Conservation (phyloP, 2,888 invertebrate species). For the Agonopterix subpropinquella region DNA sequence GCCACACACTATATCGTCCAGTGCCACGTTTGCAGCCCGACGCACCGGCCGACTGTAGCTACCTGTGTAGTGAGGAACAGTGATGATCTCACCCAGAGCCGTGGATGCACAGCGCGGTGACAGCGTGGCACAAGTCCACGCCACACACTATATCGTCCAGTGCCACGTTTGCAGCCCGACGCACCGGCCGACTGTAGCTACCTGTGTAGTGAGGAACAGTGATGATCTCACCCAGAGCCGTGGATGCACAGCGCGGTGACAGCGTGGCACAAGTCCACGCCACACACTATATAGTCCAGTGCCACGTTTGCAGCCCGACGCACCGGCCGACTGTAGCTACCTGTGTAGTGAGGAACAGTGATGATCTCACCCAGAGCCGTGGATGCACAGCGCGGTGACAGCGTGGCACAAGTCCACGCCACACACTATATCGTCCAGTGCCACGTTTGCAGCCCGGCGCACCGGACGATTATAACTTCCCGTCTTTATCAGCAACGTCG, state of each 20-base stretch:
- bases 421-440: conserved; percentile 81
- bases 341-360: conserved; percentile 21
- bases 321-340: conserved; percentile 84
- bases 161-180: conserved; percentile 83
- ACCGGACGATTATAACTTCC: conserved; percentile 85
- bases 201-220: conserved; percentile 71
- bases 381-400: conserved; percentile 66
- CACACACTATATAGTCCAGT: conserved; percentile 80
- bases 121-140: conserved; percentile 37
- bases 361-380: conserved; percentile 43
- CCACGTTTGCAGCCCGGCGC: conserved; percentile 82
- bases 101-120: no score
- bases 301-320: conserved; percentile 84
- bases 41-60: conserved; percentile 84
- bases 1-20: conserved; percentile 80
- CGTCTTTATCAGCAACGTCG: conserved; percentile 79
- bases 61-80: conserved; percentile 71
- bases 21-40: conserved; percentile 82
- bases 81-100: no score
- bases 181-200: conserved; percentile 83
- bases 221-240: conserved; percentile 39
- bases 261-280: conserved; percentile 40
- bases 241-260: conserved; percentile 68
- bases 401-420: conserved; percentile 76
- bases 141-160: conserved; percentile 81